phyloP scores from a whole-genome alignment of 2,113 vertebrate genomes.

The Orientallactaga bullata region DNA sequence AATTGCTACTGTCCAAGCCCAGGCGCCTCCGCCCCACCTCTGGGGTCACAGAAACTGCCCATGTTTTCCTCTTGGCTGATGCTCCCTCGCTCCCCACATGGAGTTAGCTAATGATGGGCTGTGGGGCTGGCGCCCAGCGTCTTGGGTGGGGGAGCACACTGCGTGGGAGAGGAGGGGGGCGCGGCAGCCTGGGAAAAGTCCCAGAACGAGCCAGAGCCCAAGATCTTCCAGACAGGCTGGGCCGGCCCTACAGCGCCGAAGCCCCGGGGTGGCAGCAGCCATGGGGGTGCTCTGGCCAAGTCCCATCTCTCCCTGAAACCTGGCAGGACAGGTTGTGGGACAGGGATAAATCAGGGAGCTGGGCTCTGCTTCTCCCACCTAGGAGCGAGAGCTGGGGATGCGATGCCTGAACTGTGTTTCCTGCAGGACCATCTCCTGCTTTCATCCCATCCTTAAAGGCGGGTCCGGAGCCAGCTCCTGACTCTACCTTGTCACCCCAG shows the following conservation, averaged over 20 bases:
- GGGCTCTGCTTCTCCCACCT: background rate
- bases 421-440: background rate
- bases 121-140: slow-evolving; percentile 68
- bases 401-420: background rate
- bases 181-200: slow-evolving; percentile 76
- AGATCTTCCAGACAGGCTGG: slow-evolving; percentile 64
- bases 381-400: background rate
- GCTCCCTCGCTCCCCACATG: slow-evolving; percentile 4
- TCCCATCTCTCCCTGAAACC: slow-evolving; percentile 21
- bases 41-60: slow-evolving; percentile 77
- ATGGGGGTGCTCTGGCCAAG: background rate
- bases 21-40: slow-evolving; percentile 56
- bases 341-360: slow-evolving; percentile 2
- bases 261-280: background rate
- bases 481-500: background rate
- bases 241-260: background rate
- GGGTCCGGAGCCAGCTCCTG: background rate
- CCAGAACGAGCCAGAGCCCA: slow-evolving; percentile 46
- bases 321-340: slow-evolving; percentile 41
- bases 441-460: background rate
- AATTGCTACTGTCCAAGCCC: slow-evolving; percentile 76
- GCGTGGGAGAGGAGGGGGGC: slow-evolving; percentile 75
- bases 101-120: slow-evolving; percentile 81
- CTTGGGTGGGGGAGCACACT: slow-evolving; percentile 43
- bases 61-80: slow-evolving; percentile 66